Evolutionary conservation across 2,888 invertebrate genomes (phyloP), one percentile per base, ranked within the genome.

Genomic region (Drosophila picticornis): DNA sequence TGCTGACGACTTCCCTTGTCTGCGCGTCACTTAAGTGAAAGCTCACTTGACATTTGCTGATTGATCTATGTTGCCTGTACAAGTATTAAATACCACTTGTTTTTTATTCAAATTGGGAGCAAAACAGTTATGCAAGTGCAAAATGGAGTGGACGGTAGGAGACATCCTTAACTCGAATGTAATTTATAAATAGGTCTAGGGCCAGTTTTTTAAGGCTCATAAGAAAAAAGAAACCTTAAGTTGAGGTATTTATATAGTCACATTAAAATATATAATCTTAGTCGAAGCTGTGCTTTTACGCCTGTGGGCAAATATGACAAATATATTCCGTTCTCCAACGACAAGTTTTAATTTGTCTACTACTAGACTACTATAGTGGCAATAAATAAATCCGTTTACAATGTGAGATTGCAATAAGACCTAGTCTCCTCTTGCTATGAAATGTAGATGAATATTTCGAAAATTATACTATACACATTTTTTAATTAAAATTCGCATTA

Each of bases 1-100:
- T 66, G 56, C 67, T 69, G 60, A 27, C 13, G 36, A 56, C 58
- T 60, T 64, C 22, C 61, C 65, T 50, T 75, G 81, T 71, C 72
- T 48, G 34, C 31, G 25, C 31, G 56, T 40, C 64, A 59, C 61
- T 78, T 69, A 61, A 71, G 38, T 36, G 63, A 43, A 40, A 32
- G 25, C 69, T 19, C 43, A 25, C 70, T 31, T 46, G 16, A 4
- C 29, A 31, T 36, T 70, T 36, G 27, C 68, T 22, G 27, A 34
- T n/a, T 22, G 51, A 51, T 36, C 29, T 22, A 51, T 32, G n/a
- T 59, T 13, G 27, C 13, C 16, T 6, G 4, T 7, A 40, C 38
- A 67, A 13, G 16, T 46, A 34, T 51, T 19, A 25, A 16, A 43
- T 25, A 25, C 19, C 16, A 57, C 36, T 36, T n/a, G 5, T 16